Percentiles rank a stretch among this genome's conserved stretches.
phyloP scores from a whole-genome alignment of 2,888 invertebrate genomes.

The Callimorpha dominula region DNA sequence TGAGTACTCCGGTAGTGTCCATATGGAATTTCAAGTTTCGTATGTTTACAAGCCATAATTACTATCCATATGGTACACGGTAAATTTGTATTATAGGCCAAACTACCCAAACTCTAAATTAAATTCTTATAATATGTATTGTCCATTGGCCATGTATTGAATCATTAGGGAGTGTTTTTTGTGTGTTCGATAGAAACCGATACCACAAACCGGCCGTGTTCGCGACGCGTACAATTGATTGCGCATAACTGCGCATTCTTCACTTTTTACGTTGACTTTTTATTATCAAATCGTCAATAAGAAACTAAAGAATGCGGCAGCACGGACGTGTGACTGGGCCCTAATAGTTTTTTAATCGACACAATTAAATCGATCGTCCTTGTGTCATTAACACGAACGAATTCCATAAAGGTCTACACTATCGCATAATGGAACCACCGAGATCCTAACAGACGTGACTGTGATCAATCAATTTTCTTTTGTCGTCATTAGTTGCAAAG shows the following conservation, averaged over 20 bases:
- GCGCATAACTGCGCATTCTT: neutral
- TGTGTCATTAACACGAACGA: no score
- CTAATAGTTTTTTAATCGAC: no score
- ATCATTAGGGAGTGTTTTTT: neutral
- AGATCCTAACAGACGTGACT: neutral
- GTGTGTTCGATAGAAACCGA: neutral
- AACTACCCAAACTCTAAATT: neutral
- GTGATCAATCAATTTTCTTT: neutral
- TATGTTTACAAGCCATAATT: neutral
- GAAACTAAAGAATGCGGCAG: no score
- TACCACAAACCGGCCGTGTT: neutral
- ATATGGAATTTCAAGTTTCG: neutral
- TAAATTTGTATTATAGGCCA: neutral
- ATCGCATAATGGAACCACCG: neutral
- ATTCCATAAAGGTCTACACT: neutral
- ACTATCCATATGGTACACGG: neutral
- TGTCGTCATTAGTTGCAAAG: neutral
- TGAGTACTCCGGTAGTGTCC: neutral
- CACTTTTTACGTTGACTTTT: neutral
- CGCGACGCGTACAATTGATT: neutral
- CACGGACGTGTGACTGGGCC: no score
- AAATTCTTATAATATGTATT: neutral
- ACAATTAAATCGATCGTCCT: no score
- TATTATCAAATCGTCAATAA: no score
- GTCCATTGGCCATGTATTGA: neutral